phyloP scores from a whole-genome alignment of 1,140 invertebrate species.

The Drosophila bifasciata region DNA sequence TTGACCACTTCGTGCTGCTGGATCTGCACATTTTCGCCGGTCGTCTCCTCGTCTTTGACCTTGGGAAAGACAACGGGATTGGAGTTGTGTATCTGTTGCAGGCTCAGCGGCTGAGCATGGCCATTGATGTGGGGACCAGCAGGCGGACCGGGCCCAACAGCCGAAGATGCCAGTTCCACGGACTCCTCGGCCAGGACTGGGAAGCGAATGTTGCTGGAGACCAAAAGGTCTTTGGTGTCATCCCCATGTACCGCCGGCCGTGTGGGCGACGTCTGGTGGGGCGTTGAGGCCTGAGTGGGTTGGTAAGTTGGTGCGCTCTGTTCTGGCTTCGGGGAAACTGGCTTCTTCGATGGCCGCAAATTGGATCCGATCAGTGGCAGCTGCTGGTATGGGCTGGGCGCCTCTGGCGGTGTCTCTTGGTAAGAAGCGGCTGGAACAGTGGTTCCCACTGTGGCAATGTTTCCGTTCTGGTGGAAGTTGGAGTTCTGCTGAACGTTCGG shows the following conservation, averaged over 20 bases:
- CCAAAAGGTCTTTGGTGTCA: conserved; percentile 73
- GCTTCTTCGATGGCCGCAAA: conserved; percentile 40
- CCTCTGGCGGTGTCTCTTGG: conserved; percentile 64
- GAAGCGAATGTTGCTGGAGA: conserved; percentile 81
- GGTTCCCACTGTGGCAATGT: conserved; percentile 31
- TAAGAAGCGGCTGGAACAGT: conserved; percentile 30
- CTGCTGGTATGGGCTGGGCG: conserved; percentile 73
- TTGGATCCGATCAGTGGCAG: conserved; percentile 70
- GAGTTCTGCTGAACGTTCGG: conserved; percentile 44
- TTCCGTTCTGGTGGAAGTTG: conserved; percentile 63
- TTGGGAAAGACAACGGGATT: conserved; percentile 79
- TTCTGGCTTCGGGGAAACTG: conserved; percentile 18
- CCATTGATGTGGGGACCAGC: conserved; percentile 68
- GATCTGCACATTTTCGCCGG: conserved; percentile 62
- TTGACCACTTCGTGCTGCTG: conserved; percentile 79
- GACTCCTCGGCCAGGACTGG: conserved; percentile 70
- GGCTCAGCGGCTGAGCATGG: conserved; percentile 76
- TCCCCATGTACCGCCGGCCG: conserved; percentile 13
- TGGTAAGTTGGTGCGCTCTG: conserved; percentile 5
- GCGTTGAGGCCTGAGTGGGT: neutral
- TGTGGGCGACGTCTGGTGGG: conserved; percentile 1
- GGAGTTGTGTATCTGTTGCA: conserved; percentile 71
- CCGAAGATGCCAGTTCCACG: conserved; percentile 36
- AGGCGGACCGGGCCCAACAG: conserved; percentile 43
- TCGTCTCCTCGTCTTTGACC: conserved; percentile 43